Conservation (phyloP, 92 coral and sea anemone genomes). For the Siderastrea radians region DNA sequence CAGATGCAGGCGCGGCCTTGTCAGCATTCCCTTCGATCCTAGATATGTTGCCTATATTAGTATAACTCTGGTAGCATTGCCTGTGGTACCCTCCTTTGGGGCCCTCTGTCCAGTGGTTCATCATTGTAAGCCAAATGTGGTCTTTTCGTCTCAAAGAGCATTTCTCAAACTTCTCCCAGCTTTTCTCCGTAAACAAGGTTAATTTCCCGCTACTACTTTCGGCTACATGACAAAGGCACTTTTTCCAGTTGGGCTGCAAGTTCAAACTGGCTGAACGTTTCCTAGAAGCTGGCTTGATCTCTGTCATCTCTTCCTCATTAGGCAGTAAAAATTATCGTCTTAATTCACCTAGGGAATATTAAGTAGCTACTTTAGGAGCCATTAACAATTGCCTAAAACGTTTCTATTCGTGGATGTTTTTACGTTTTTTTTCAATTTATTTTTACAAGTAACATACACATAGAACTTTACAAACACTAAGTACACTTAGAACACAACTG, state of each 20-base stretch:
- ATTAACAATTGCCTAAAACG: conserved; percentile 34
- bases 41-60: conserved; percentile 18
- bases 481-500: no score
- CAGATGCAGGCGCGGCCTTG: conserved; percentile 29
- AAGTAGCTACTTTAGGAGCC: conserved; percentile 27
- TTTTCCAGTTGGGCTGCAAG: conserved; percentile 11
- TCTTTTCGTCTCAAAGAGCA: conserved; percentile 39
- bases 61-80: conserved; percentile 49
- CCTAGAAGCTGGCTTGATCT: conserved; percentile 39
- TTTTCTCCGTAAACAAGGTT: conserved; percentile 38
- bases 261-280: conserved; percentile 33
- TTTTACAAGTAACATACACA: no score
- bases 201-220: conserved; percentile 27
- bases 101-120: conserved; percentile 33
- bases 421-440: no score
- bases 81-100: conserved; percentile 51
- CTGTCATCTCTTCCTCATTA: conserved; percentile 24
- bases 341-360: conserved; percentile 24
- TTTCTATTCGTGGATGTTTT: not conserved
- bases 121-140: conserved; percentile 26
- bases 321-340: conserved; percentile 27
- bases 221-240: conserved; percentile 44
- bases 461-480: no score
- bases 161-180: conserved; percentile 53
- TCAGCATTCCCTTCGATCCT: conserved; percentile 27